phyloP scores from a whole-genome alignment of 2,113 vertebrate species.

The Saimiri boliviensis region DNA sequence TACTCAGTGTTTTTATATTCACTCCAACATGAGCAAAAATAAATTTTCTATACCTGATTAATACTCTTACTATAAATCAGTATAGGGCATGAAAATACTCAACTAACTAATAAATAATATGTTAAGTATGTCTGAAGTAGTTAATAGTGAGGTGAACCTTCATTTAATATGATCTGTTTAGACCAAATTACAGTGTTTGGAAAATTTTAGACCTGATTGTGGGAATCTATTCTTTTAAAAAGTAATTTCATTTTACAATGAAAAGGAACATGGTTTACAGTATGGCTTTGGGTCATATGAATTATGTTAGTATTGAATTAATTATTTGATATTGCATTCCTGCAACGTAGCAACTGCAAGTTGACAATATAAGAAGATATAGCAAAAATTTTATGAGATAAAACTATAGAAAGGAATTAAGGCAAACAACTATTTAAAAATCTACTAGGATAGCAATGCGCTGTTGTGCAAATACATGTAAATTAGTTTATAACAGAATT shows the following conservation, averaged over 20 bases:
- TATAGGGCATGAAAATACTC: slow-evolving; percentile 51
- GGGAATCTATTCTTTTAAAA: slow-evolving; percentile 55
- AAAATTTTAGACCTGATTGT: slow-evolving; percentile 65
- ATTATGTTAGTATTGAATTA: slow-evolving; percentile 85
- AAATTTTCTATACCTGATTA: slow-evolving; percentile 62
- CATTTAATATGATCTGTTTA: slow-evolving; percentile 60
- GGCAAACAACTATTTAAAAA: slow-evolving; percentile 92
- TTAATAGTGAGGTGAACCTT: slow-evolving; percentile 71
- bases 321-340: slow-evolving; percentile 87
- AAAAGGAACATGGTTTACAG: slow-evolving; percentile 85
- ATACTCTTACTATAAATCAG: slow-evolving; percentile 70
- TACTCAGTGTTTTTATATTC: slow-evolving; percentile 50
- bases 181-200: slow-evolving; percentile 55
- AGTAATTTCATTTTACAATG: slow-evolving; percentile 84
- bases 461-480: slow-evolving; percentile 95
- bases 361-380: slow-evolving; percentile 94
- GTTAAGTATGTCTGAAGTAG: slow-evolving; percentile 69
- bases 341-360: slow-evolving; percentile 95
- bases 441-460: slow-evolving; percentile 93
- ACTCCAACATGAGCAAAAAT: slow-evolving; percentile 59
- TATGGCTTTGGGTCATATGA: slow-evolving; percentile 88
- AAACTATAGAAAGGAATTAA: slow-evolving; percentile 91
- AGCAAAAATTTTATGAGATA: slow-evolving; percentile 87
- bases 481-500: slow-evolving; percentile 89
- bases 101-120: slow-evolving; percentile 49